phyloP scores from a whole-genome alignment of 30 jellyfish, hydroid and myxozoan species.

The Rhopilema esculentum region DNA sequence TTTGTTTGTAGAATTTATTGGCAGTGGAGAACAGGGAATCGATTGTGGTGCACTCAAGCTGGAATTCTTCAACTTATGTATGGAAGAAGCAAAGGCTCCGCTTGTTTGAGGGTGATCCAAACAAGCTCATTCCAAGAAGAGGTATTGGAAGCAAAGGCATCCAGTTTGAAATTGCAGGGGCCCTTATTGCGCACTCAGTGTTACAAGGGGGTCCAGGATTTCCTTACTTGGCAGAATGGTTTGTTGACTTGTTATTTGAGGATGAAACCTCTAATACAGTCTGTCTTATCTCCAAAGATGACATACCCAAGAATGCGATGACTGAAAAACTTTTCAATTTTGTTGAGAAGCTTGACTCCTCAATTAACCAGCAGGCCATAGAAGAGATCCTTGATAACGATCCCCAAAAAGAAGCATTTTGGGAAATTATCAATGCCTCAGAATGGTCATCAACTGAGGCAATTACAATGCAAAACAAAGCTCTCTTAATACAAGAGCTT shows the following conservation, averaged over 20 bases:
- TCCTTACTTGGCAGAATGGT: background rate
- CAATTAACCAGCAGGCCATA: background rate
- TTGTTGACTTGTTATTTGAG: background rate
- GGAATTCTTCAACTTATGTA: background rate
- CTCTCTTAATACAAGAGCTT: background rate
- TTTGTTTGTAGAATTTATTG: background rate
- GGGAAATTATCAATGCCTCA: background rate
- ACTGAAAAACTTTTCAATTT: background rate
- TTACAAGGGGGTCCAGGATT: slow-evolving; percentile 7
- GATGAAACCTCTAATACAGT: background rate
- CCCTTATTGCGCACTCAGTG: background rate
- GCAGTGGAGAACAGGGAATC: slow-evolving; percentile 1
- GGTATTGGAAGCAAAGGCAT: slow-evolving; percentile 2
- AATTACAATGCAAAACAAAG: background rate
- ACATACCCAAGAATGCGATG: slow-evolving; percentile 1
- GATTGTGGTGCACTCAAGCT: slow-evolving; percentile 4
- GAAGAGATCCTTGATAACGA: background rate
- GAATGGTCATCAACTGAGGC: slow-evolving; percentile 3
- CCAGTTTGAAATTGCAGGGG: slow-evolving; percentile 2
- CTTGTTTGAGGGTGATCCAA: slow-evolving; percentile 1
- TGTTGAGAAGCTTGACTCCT: background rate
- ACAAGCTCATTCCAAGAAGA: background rate
- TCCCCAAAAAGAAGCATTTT: slow-evolving; percentile 1
- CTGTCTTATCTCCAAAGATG: background rate
- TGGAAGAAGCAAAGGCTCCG: slow-evolving; percentile 3